phyloP scores from a whole-genome alignment of 2,888 invertebrate species.

The Synergus laeviventris region DNA sequence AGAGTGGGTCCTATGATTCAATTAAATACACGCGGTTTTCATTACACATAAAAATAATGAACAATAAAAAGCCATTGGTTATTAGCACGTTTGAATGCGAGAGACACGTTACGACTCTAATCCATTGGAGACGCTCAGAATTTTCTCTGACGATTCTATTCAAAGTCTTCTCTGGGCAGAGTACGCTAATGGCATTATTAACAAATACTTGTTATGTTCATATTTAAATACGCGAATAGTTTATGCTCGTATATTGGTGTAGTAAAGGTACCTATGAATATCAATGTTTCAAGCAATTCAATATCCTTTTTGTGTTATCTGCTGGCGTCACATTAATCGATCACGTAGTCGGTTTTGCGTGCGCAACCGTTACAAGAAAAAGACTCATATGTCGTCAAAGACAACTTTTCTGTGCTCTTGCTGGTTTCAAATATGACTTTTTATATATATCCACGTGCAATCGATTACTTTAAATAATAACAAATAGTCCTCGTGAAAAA shows the following conservation, averaged over 20 bases:
- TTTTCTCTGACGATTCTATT: slow-evolving; percentile 5
- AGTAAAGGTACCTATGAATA: background rate
- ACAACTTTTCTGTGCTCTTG: background rate
- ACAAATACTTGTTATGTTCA: slow-evolving; percentile 13
- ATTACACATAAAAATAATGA: too few relatives aligned
- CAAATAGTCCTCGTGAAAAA: background rate
- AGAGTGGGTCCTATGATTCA: too few relatives aligned
- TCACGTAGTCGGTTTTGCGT: slow-evolving; percentile 28
- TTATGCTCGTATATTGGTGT: background rate
- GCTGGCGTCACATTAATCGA: slow-evolving; percentile 20
- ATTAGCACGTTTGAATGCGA: background rate
- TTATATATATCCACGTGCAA: background rate
- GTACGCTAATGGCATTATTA: slow-evolving; percentile 14
- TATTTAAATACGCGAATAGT: background rate
- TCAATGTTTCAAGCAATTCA: slow-evolving; percentile 14
- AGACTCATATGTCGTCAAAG: slow-evolving; percentile 11
- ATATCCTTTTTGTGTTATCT: slow-evolving; percentile 14
- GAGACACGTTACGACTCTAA: background rate
- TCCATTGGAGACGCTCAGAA: slow-evolving; percentile 3
- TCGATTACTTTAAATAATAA: background rate
- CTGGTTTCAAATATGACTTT: background rate
- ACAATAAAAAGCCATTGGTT: background rate
- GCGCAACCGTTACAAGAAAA: slow-evolving; percentile 20
- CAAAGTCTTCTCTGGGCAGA: background rate
- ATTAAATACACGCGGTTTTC: too few relatives aligned